phyloP scores from a whole-genome alignment of 2,888 invertebrate species.

The Aelia acuminata region DNA sequence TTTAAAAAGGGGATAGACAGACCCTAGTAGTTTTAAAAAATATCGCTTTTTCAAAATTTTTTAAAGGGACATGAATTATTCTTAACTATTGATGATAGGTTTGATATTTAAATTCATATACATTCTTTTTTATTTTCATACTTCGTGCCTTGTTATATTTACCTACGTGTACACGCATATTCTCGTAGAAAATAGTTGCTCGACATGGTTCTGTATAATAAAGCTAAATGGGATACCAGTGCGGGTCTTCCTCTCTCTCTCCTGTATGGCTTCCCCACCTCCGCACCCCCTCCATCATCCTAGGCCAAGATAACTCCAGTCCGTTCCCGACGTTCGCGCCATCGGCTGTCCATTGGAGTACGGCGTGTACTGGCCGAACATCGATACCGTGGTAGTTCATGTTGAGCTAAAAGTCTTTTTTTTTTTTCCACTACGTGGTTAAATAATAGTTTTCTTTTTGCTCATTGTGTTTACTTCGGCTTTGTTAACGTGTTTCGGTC shows the following conservation, averaged over 20 bases:
- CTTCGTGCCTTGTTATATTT: too few relatives aligned
- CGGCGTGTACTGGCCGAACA: not conserved
- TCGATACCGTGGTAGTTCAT: not conserved
- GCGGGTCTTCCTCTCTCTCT: not conserved
- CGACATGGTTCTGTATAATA: not conserved
- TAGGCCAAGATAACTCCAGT: constrained; percentile 36
- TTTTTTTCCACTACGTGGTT: not conserved
- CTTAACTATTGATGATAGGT: too few relatives aligned
- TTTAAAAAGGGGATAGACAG: too few relatives aligned
- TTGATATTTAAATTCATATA: too few relatives aligned
- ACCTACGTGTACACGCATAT: not conserved
- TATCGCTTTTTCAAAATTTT: too few relatives aligned
- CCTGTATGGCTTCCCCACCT: constrained; percentile 38
- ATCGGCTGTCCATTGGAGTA: not conserved
- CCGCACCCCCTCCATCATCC: not conserved
- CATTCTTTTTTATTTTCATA: too few relatives aligned
- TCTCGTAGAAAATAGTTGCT: not conserved
- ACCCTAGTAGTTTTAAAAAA: too few relatives aligned
- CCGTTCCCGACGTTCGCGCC: constrained; percentile 4
- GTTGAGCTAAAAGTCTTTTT: not conserved
- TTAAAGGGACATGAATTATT: too few relatives aligned
- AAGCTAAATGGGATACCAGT: not conserved
- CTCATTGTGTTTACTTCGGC: not conserved
- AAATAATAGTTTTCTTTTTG: not conserved
- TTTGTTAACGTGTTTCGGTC: constrained; percentile 10